Conservation (phyloP, 2,888 invertebrate genomes). For the Salticus scenicus region DNA sequence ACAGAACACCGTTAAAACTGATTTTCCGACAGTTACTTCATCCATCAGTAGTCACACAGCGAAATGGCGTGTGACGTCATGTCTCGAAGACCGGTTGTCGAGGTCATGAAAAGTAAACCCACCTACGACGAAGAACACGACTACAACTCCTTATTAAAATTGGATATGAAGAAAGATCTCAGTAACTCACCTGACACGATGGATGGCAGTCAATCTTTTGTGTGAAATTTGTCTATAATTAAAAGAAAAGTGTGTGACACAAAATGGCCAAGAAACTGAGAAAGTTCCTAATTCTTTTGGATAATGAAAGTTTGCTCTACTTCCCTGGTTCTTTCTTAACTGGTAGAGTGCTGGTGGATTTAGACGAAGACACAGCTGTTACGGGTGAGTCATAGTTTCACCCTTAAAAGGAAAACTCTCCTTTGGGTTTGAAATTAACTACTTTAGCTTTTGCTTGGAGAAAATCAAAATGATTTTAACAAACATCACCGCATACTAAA, state of each 20-base stretch:
- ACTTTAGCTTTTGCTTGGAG: no score
- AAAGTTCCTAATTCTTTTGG: slow-evolving; percentile 94
- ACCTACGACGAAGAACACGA: slow-evolving; percentile 63
- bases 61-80: slow-evolving; percentile 46
- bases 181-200: not conserved
- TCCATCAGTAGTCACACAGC: slow-evolving; percentile 30
- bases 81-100: slow-evolving; percentile 59
- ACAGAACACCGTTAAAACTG: not conserved
- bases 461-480: no score
- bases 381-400: slow-evolving; percentile 81
- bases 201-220: no score
- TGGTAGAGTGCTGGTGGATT: slow-evolving; percentile 91
- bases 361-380: slow-evolving; percentile 95
- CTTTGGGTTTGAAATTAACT: no score
- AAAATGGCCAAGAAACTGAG: slow-evolving; percentile 83
- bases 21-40: slow-evolving; percentile 35
- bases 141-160: no score
- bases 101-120: slow-evolving; percentile 51
- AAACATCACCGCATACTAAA: no score
- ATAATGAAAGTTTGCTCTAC: slow-evolving; percentile 92
- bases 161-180: not conserved
- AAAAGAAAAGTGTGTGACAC: no score
- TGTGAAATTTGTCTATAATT: no score
- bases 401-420: no score
- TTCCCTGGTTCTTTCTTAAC: slow-evolving; percentile 95